phyloP scores from a whole-genome alignment of 2,888 invertebrate genomes.

The Busseola fusca region DNA sequence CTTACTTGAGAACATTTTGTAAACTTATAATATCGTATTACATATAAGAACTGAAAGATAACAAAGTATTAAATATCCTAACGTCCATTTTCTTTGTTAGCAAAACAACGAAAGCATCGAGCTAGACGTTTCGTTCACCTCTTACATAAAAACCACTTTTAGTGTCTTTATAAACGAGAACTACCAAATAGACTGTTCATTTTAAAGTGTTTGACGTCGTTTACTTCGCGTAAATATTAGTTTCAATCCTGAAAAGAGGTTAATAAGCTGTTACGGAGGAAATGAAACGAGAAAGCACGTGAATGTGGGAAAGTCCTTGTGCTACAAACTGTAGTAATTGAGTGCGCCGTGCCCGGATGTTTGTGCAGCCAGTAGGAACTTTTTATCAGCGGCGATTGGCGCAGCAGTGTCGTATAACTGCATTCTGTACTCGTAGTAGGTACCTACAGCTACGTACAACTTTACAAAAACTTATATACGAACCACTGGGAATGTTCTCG shows the following conservation, averaged over 20 bases:
- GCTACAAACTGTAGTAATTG: slow-evolving; percentile 84
- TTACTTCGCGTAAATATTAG: slow-evolving; percentile 68
- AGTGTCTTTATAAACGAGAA: slow-evolving; percentile 17
- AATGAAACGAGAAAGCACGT: slow-evolving; percentile 67
- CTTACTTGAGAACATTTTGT: neutral
- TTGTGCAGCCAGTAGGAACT: slow-evolving; percentile 79
- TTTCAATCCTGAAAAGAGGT: slow-evolving; percentile 69
- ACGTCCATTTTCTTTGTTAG: neutral
- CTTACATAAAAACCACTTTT: slow-evolving; percentile 10
- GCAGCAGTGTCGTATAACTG: slow-evolving; percentile 77
- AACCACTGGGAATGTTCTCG: slow-evolving; percentile 55
- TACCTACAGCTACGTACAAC: slow-evolving; percentile 50
- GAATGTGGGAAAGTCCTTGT: slow-evolving; percentile 77
- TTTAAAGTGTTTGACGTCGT: slow-evolving; percentile 65
- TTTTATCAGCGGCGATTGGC: slow-evolving; percentile 84
- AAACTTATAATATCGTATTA: too few species aligned
- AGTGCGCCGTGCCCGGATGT: slow-evolving; percentile 82
- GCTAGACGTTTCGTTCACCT: neutral
- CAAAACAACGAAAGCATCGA: slow-evolving; percentile 17
- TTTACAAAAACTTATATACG: slow-evolving; percentile 66
- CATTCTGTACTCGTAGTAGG: slow-evolving; percentile 55
- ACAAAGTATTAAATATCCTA: neutral
- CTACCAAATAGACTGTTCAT: slow-evolving; percentile 34
- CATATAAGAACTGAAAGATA: neutral
- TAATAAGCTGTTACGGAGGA: slow-evolving; percentile 73